Percentiles rank a stretch among this genome's conserved stretches.
Conservation (phyloP, 2,113 vertebrate species). For the Sander vitreus region DNA sequence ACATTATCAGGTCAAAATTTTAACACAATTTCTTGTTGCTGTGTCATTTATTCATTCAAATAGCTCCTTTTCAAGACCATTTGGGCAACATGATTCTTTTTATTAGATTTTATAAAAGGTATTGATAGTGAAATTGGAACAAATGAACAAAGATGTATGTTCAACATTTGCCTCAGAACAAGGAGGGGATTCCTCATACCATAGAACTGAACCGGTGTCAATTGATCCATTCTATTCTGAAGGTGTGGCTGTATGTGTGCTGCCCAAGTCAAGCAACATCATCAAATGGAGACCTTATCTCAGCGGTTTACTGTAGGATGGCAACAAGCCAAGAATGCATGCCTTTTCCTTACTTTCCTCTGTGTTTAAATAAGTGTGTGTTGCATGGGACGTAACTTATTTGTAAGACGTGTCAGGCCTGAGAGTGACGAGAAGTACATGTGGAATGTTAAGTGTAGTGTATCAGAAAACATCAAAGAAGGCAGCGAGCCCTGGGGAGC, state of each 20-base stretch:
- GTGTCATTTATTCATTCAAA: neutral
- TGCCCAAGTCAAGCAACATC: conserved; percentile 51
- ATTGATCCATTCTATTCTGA: conserved; percentile 54
- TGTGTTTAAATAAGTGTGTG: conserved; percentile 53
- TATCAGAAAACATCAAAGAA: conserved; percentile 78
- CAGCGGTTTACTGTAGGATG: conserved; percentile 42
- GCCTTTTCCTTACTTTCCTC: conserved; percentile 56
- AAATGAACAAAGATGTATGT: neutral
- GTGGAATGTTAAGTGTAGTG: conserved; percentile 76
- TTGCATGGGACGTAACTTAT: conserved; percentile 58
- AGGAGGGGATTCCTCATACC: conserved; percentile 11
- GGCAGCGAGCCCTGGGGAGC: conserved; percentile 49
- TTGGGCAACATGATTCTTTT: neutral
- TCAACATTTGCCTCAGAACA: conserved; percentile 6
- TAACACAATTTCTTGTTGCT: neutral
- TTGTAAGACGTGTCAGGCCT: conserved; percentile 53
- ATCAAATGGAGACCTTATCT: conserved; percentile 65
- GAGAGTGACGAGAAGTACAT: conserved; percentile 59
- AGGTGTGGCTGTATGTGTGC: conserved; percentile 48
- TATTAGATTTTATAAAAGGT: neutral
- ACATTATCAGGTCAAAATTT: neutral
- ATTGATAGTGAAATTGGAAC: neutral
- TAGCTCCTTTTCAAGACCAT: neutral
- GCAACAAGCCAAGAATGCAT: conserved; percentile 57
- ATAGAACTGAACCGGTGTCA: conserved; percentile 38